Conservation (phyloP, 2,888 invertebrate genomes). For the Hyppa rectilinea region DNA sequence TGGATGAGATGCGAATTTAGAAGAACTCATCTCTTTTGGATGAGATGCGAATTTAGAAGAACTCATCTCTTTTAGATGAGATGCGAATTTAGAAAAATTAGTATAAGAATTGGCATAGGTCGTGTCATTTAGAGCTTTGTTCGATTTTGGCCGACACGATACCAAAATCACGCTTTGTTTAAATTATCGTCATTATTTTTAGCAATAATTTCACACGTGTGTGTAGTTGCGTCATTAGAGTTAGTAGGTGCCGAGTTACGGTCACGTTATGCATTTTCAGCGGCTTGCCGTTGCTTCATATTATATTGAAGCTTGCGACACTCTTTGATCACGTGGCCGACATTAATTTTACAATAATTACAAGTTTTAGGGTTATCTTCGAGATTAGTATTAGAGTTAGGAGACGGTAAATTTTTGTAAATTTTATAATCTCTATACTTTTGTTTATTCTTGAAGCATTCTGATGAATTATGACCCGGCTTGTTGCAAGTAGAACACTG, state of each 20-base stretch:
- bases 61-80: slow-evolving; percentile 2
- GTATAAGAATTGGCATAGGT: neutral
- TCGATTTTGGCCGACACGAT: slow-evolving; percentile 11
- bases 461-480: too few species aligned
- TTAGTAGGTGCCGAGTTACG: too few species aligned
- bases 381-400: too few species aligned
- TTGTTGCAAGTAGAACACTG: too few species aligned
- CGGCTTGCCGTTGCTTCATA: slow-evolving; percentile 7
- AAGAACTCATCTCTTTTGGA: too few species aligned
- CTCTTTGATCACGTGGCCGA: slow-evolving; percentile 1
- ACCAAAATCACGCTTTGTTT: neutral
- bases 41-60: neutral
- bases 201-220: too few species aligned
- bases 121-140: neutral
- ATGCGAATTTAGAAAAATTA: neutral
- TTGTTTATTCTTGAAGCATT: too few species aligned
- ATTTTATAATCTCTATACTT: too few species aligned
- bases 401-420: too few species aligned
- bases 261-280: too few species aligned
- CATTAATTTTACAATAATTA: slow-evolving; percentile 11
- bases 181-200: neutral
- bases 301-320: slow-evolving; percentile 8
- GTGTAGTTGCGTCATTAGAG: too few species aligned
- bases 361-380: slow-evolving; percentile 3
- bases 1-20: too few species aligned